Conservation (phyloP, 2,797 vertebrate genomes). For the Petrocephalus sullivani region DNA sequence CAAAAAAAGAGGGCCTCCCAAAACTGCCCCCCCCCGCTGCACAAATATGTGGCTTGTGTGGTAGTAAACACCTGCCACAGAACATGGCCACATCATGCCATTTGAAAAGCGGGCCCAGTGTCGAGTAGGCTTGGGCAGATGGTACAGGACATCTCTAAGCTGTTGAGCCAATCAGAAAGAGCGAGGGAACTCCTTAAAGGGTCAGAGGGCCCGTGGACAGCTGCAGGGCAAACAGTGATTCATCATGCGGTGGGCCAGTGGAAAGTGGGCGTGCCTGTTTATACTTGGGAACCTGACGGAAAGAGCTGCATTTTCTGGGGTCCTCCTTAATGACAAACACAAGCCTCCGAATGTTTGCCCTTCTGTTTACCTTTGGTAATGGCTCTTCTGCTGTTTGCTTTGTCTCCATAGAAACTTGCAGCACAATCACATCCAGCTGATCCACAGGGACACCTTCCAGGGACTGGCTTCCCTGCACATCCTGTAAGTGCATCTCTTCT, state of each 20-base stretch:
- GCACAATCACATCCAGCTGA: constrained; percentile 81
- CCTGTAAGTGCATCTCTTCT: constrained; percentile 71
- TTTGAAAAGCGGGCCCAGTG: not conserved
- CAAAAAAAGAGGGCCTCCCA: not conserved
- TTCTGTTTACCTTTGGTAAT: constrained; percentile 4
- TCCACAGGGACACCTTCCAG: constrained; percentile 78
- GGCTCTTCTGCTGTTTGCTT: not conserved
- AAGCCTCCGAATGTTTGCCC: not conserved
- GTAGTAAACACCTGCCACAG: not conserved
- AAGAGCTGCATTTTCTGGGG: not conserved
- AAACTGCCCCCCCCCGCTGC: not conserved
- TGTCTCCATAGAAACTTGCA: constrained; percentile 77
- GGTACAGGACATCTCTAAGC: too few species aligned
- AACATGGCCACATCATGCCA: not conserved
- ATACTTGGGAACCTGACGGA: not conserved
- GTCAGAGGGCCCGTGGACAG: not conserved
- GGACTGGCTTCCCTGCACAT: constrained; percentile 75
- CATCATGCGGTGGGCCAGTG: not conserved
- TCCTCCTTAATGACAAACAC: not conserved
- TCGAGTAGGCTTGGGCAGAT: not conserved
- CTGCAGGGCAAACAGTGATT: constrained; percentile 8
- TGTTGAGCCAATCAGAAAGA: not conserved
- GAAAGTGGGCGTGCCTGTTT: not conserved
- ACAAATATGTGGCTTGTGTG: not conserved
- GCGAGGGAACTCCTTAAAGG: not conserved